A percentile compares a stretch with the other conserved stretches of the same genome.
phyloP scores from a whole-genome alignment of 2,113 vertebrate species.

The Antechinus flavipes region DNA sequence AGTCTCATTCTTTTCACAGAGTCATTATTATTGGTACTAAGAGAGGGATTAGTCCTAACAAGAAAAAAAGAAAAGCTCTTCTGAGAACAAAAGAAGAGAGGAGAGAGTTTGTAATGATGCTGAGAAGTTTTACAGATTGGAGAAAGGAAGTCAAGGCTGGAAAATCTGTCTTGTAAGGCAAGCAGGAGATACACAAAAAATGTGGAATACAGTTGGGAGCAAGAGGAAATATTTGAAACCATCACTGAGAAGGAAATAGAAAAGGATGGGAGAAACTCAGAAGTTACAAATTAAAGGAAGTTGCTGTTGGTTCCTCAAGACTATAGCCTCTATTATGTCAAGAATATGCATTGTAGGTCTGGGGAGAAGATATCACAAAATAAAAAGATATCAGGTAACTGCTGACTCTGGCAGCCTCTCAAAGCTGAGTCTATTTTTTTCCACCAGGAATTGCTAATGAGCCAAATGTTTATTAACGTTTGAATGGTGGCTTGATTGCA shows the following conservation, averaged over 20 bases:
- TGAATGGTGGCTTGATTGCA: neutral
- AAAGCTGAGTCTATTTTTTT: neutral
- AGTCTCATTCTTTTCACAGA: neutral
- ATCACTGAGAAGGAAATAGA: neutral
- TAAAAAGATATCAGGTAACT: neutral
- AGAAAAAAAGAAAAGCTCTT: neutral
- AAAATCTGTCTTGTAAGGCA: neutral
- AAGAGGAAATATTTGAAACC: neutral
- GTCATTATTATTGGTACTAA: neutral
- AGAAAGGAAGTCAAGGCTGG: neutral
- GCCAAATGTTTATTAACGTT: slow-evolving; percentile 21
- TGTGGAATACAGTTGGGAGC: neutral
- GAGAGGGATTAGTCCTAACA: neutral
- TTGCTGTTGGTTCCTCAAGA: neutral
- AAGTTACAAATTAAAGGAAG: neutral
- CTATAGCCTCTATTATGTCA: fast-evolving
- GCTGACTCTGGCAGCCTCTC: neutral
- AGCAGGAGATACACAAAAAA: neutral
- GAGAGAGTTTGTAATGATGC: neutral
- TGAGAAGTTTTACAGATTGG: neutral
- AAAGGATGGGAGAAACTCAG: neutral
- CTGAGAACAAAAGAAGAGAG: neutral
- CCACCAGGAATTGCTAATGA: neutral
- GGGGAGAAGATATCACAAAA: neutral
- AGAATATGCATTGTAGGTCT: neutral